phyloP scores from a whole-genome alignment of 1,140 invertebrate species.

The Drosophila navojoa region DNA sequence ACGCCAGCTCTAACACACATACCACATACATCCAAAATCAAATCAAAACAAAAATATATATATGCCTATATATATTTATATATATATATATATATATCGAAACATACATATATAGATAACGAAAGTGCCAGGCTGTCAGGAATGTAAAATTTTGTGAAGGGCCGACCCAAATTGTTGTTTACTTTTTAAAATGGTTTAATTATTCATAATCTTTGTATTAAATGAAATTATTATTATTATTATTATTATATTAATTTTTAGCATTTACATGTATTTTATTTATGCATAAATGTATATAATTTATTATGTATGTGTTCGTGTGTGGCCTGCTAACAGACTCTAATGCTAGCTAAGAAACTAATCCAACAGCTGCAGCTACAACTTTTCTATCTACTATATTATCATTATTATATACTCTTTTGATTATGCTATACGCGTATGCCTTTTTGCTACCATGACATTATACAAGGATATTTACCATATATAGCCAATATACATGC shows the following conservation, averaged over 20 bases:
- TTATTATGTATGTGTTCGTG: slow-evolving; percentile 59
- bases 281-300: slow-evolving; percentile 67
- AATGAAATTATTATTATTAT: slow-evolving; percentile 58
- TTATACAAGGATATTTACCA: slow-evolving; percentile 41
- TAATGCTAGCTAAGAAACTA: slow-evolving; percentile 41
- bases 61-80: slow-evolving; percentile 28
- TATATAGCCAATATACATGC: slow-evolving; percentile 40
- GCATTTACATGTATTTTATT: slow-evolving; percentile 58
- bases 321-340: slow-evolving; percentile 46
- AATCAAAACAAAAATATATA: slow-evolving; percentile 27
- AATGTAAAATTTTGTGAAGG: slow-evolving; percentile 45
- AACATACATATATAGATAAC: slow-evolving; percentile 29
- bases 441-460: slow-evolving; percentile 46
- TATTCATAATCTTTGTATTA: slow-evolving; percentile 58
- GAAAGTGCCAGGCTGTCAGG: slow-evolving; percentile 66
- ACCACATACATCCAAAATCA: slow-evolving; percentile 14
- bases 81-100: slow-evolving; percentile 29
- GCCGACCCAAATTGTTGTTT: slow-evolving; percentile 61
- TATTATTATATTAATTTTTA: slow-evolving; percentile 47
- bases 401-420: slow-evolving; percentile 19
- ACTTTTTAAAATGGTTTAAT: slow-evolving; percentile 69
- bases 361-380: slow-evolving; percentile 32
- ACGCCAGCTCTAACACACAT: slow-evolving; percentile 15
- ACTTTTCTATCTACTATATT: slow-evolving; percentile 2
- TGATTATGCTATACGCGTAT: slow-evolving; percentile 26